Percentiles rank a stretch among this genome's conserved stretches.
Evolutionary conservation across 37 sponge, comb jelly and placozoan genomes (phyloP).

Genomic region (Ianthella basta): DNA sequence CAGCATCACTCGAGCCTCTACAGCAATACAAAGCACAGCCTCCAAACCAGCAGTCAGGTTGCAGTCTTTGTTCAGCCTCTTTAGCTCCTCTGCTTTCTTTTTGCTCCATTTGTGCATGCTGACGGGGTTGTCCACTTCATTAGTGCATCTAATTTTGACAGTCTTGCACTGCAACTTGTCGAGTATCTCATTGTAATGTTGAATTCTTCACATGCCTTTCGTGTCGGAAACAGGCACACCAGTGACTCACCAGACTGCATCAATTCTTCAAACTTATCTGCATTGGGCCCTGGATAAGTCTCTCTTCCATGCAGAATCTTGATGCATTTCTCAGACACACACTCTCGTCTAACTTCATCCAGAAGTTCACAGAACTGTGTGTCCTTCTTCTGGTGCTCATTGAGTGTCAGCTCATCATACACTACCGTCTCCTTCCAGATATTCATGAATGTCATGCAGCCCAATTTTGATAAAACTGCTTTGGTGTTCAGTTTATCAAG

Average conservation of each 20-base stretch:
- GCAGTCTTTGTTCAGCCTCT: constrained; percentile 36
- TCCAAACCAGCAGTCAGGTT: constrained; percentile 44
- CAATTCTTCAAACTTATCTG: not conserved
- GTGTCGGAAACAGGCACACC: constrained; percentile 49
- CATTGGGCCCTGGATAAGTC: not conserved
- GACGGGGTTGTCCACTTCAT: constrained; percentile 34
- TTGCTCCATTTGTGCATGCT: constrained; percentile 30
- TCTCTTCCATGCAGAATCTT: not conserved
- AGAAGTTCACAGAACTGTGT: not conserved
- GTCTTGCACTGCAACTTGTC: not conserved
- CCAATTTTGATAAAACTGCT: constrained; percentile 21
- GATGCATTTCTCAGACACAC: not conserved
- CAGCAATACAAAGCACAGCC: constrained; percentile 32
- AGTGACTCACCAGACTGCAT: not conserved
- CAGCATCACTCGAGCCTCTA: constrained; percentile 57
- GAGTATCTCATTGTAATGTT: constrained; percentile 41
- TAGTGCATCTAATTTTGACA: constrained; percentile 1
- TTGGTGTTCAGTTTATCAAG: constrained; percentile 41
- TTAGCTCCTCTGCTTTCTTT: constrained; percentile 10
- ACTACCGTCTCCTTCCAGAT: constrained; percentile 47
- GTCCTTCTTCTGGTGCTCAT: constrained; percentile 4
- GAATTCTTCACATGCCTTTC: constrained; percentile 35
- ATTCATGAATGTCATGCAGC: constrained; percentile 39
- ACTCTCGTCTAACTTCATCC: not conserved
- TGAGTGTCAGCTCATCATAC: constrained; percentile 62